Evolutionary conservation across 2,797 vertebrate genomes (phyloP).

Genomic region (Apogon talboti): DNA sequence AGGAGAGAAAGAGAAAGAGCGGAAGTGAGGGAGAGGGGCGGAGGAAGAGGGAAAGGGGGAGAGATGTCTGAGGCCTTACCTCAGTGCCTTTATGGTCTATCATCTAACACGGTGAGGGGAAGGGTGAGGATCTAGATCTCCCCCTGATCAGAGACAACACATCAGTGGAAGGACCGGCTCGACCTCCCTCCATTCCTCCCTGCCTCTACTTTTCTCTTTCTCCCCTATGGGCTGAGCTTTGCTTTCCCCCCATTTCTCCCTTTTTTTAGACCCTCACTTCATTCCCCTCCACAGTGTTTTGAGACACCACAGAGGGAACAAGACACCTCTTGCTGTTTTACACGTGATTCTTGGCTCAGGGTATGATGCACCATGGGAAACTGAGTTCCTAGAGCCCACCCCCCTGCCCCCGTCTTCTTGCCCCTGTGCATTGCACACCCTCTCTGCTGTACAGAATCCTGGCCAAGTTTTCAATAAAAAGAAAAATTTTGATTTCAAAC

Average conservation of each 20-base stretch:
- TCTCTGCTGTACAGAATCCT: constrained; percentile 85
- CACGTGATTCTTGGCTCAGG: constrained; percentile 75
- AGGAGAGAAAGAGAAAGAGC: constrained; percentile 84
- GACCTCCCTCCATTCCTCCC: constrained; percentile 64
- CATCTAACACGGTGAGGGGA: constrained; percentile 51
- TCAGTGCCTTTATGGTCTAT: constrained; percentile 49
- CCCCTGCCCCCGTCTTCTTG: constrained; percentile 53
- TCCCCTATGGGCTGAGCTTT: constrained; percentile 77
- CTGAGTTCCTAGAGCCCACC: constrained; percentile 62
- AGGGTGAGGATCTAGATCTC: constrained; percentile 58
- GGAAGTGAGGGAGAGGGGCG: constrained; percentile 81
- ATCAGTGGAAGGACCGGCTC: constrained; percentile 59
- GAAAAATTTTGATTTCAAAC: constrained; percentile 78
- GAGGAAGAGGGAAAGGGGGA: constrained; percentile 83
- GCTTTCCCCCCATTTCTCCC: constrained; percentile 60
- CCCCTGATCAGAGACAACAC: constrained; percentile 49
- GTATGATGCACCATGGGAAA: constrained; percentile 76
- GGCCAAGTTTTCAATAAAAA: constrained; percentile 88
- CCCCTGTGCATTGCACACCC: constrained; percentile 75
- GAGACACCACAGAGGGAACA: constrained; percentile 69
- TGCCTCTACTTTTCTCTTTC: constrained; percentile 83
- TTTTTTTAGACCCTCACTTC: constrained; percentile 65
- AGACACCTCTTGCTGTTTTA: constrained; percentile 69
- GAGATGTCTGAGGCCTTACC: constrained; percentile 78
- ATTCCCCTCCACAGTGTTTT: constrained; percentile 65